Percentiles rank a stretch among this genome's conserved stretches.
These are phyloP conservation scores for Caranx melampygus DNA, from an alignment of 2,113 vertebrate species.

Conservation along the genomic window DNA sequence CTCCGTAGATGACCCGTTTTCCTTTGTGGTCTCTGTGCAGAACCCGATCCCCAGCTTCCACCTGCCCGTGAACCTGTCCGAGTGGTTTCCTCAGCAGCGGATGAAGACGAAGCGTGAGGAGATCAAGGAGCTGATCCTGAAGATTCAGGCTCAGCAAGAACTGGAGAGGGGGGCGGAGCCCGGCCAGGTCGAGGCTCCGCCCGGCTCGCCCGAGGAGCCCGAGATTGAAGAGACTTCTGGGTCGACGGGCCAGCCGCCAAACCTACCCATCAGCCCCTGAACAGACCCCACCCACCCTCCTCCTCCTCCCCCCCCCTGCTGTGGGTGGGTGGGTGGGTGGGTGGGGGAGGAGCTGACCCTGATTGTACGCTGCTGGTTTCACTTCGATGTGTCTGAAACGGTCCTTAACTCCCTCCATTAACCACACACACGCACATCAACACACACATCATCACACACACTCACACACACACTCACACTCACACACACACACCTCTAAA, in stretches of 20 bases:
- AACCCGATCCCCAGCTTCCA: constrained; percentile 94
- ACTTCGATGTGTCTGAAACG: constrained; percentile 70
- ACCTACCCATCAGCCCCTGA: constrained; percentile 81
- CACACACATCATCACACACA: no score
- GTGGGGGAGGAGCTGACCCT: constrained; percentile 58
- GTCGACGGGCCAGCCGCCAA: constrained; percentile 70
- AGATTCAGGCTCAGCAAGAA: constrained; percentile 90
- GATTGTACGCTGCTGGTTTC: constrained; percentile 80
- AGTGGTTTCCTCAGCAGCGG: constrained; percentile 96
- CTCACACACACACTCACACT: no score
- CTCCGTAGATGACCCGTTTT: not conserved
- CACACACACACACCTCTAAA: constrained; percentile 54
- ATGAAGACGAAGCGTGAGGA: constrained; percentile 99
- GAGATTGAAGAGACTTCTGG: constrained; percentile 75
- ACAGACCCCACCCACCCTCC: constrained; percentile 46
- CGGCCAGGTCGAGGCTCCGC: constrained; percentile 14
- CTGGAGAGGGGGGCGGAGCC: constrained; percentile 79
- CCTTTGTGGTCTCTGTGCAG: constrained; percentile 69
- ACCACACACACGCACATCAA: constrained; percentile 39
- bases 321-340: no score
- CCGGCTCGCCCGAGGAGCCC: constrained; percentile 48
- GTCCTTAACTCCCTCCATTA: constrained; percentile 79
- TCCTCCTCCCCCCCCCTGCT: not conserved
- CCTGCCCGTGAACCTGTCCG: constrained; percentile 91
- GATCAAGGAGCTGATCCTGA: constrained; percentile 92